Conservation (phyloP, 1,140 invertebrate species). For the Drosophila baimaii region DNA sequence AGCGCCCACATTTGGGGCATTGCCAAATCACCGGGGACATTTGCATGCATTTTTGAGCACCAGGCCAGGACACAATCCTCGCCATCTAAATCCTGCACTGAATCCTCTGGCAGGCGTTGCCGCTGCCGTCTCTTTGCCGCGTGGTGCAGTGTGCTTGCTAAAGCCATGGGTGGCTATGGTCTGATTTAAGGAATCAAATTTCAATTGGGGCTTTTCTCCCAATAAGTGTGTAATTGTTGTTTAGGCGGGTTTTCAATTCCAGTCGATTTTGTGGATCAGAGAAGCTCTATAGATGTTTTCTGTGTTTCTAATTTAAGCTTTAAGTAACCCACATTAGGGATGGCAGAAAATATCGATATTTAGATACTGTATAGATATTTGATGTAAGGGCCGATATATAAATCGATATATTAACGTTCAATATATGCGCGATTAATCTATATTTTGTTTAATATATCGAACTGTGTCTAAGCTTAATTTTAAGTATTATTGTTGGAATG, state of each 20-base stretch:
- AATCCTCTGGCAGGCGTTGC: background rate
- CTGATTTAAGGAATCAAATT: constrained; percentile 21
- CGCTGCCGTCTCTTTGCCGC: too few species aligned
- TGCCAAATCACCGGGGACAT: constrained; percentile 56
- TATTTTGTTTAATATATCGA: too few species aligned
- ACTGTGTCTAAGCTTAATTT: too few species aligned
- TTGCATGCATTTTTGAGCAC: constrained; percentile 55
- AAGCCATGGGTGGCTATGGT: background rate
- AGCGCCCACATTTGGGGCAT: constrained; percentile 56
- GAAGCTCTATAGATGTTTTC: background rate
- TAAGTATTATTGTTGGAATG: too few species aligned
- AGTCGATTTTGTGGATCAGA: background rate
- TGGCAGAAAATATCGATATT: too few species aligned
- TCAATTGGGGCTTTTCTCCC: background rate
- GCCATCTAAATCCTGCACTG: background rate
- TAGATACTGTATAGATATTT: too few species aligned
- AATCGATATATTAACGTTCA: too few species aligned
- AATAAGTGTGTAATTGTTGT: background rate
- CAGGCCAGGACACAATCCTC: constrained; percentile 3
- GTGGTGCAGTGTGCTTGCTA: constrained; percentile 3
- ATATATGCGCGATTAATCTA: too few species aligned
- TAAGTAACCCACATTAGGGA: too few species aligned
- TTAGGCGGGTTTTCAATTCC: background rate
- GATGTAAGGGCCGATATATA: too few species aligned
- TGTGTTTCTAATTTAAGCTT: too few species aligned